These are phyloP conservation scores for Gnathonemus echidnorhynchus DNA, from an alignment of 2,113 vertebrate species.

Conservation along the genomic window DNA sequence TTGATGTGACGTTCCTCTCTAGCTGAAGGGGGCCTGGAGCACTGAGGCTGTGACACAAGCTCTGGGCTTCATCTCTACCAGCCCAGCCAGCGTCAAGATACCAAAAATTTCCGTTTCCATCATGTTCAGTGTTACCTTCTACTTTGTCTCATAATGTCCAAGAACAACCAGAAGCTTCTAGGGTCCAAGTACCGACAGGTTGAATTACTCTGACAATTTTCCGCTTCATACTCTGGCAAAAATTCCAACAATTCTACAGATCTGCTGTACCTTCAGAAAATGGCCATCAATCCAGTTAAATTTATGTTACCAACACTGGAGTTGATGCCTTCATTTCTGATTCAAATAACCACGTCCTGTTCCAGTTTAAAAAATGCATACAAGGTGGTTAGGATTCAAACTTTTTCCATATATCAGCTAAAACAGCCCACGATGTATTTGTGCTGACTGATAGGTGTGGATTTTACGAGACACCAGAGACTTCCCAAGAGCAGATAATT, in stretches of 20 bases:
- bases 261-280: background rate
- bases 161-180: background rate
- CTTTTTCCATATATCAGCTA: constrained; percentile 27
- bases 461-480: constrained; percentile 35
- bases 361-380: background rate
- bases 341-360: background rate
- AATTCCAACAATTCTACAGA: background rate
- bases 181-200: background rate
- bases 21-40: background rate
- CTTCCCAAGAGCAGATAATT: constrained; percentile 32
- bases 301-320: background rate
- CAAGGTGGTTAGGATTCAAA: background rate
- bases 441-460: constrained; percentile 20
- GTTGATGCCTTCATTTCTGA: background rate
- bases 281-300: background rate
- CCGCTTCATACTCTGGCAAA: background rate
- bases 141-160: background rate
- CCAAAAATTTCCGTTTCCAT: background rate
- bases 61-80: background rate
- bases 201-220: background rate
- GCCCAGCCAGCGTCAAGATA: background rate
- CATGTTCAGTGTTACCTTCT: background rate
- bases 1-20: background rate
- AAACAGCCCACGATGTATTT: constrained; percentile 29
- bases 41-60: background rate